Base-by-base conservation (phyloP, 2,888 invertebrate species). In the Abscondita cerata region DNA sequence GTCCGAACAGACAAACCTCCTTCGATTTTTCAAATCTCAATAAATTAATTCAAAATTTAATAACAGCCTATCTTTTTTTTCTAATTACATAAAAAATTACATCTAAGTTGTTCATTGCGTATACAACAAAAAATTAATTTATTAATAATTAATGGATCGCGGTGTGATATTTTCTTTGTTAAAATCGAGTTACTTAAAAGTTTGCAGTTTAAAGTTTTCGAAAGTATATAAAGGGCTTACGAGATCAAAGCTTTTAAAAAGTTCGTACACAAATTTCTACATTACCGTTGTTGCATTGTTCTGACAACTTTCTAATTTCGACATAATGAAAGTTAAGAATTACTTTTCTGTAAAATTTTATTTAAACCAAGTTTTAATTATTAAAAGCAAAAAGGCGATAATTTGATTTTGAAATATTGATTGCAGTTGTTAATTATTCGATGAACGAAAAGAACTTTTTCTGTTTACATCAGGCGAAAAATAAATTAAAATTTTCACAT, bases 21-120 rank as follows among this genome's bases (percentile, higher is more conserved):
- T 13, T 38, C 58, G 51, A 64, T 64, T 64, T 54, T 55, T 63
- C 63, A 63, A 59, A 61, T 53, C 36, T 66, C 63, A 64, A 47
- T 38, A 56, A 54, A 60, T 64, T 61, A 64, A 44, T 59, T 44
- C 19, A 18, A 44, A 44, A 44, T 16, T 44, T 19, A 40, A 40
- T 40, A 11, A 44, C 44, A 6, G 19, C 19, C 15, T 12, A 40
- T 40, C 11, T 25, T n/a, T n/a, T n/a, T n/a, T n/a, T n/a, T n/a
- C n/a, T n/a, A n/a, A n/a, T n/a, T n/a, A n/a, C n/a, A n/a, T n/a
- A n/a, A n/a, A n/a, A n/a, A n/a, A n/a, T n/a, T n/a, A n/a, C n/a
- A n/a, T n/a, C n/a, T n/a, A n/a, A n/a, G n/a, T n/a, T n/a, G n/a
- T n/a, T n/a, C n/a, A n/a, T n/a, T n/a, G n/a, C n/a, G n/a, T n/a